phyloP scores from a whole-genome alignment of 2,888 invertebrate species.

The Odontocolon sp. region DNA sequence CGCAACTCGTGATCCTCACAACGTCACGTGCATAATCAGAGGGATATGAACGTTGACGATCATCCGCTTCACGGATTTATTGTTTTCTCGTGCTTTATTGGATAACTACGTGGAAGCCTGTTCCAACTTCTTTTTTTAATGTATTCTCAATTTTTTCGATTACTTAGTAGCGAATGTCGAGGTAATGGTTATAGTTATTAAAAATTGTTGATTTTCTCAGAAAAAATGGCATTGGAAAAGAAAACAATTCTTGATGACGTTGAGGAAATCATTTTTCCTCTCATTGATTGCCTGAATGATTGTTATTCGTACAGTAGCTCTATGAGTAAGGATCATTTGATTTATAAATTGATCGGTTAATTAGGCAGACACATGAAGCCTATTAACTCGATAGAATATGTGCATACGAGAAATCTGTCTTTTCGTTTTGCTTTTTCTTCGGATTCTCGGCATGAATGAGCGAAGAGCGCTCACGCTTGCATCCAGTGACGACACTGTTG shows the following conservation, averaged over 20 bases:
- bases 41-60: not conserved
- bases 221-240: too few relatives aligned
- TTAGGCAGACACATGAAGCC: not conserved
- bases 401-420: not conserved
- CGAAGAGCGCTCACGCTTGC: not conserved
- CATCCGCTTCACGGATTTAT: not conserved
- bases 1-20: not conserved
- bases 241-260: not conserved
- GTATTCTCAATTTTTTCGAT: not conserved
- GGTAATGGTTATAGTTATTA: too few relatives aligned
- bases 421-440: not conserved
- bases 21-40: not conserved
- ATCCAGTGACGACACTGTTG: conserved; percentile 10
- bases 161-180: not conserved
- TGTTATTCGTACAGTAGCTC: not conserved
- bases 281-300: not conserved
- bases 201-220: too few relatives aligned
- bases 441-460: conserved; percentile 28
- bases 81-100: not conserved
- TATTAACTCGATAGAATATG: not conserved
- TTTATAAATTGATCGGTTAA: conserved; percentile 41
- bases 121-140: not conserved
- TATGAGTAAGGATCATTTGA: conserved; percentile 11
- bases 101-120: not conserved
- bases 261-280: not conserved